Percentiles rank a stretch among this genome's conserved stretches.
phyloP scores from a whole-genome alignment of 2,888 invertebrate genomes.

The Argynnis bischoffii region DNA sequence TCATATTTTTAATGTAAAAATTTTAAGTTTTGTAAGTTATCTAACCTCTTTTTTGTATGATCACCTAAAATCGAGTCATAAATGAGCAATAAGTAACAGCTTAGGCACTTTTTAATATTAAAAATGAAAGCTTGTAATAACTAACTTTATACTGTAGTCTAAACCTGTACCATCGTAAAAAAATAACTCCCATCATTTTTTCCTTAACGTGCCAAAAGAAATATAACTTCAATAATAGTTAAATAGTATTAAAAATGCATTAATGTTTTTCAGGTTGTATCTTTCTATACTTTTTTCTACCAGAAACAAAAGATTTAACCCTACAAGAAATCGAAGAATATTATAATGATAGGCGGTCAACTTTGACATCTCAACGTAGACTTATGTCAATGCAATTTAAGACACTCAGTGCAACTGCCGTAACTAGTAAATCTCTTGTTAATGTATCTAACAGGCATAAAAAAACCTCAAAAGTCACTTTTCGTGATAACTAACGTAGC shows the following conservation, averaged over 20 bases:
- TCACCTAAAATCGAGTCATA: too few relatives aligned
- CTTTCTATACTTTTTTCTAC: constrained; percentile 81
- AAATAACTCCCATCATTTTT: too few relatives aligned
- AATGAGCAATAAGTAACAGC: too few relatives aligned
- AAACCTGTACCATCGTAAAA: too few relatives aligned
- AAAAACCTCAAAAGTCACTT: constrained; percentile 12
- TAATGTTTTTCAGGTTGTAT: constrained; percentile 59
- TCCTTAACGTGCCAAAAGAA: too few relatives aligned
- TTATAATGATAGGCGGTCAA: constrained; percentile 77
- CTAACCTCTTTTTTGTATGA: too few relatives aligned
- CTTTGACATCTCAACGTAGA: constrained; percentile 61
- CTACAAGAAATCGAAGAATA: constrained; percentile 86
- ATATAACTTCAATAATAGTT: too few relatives aligned
- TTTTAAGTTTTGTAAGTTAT: too few relatives aligned
- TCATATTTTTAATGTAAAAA: too few relatives aligned
- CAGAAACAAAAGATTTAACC: constrained; percentile 84
- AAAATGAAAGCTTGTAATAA: too few relatives aligned
- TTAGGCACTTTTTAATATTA: too few relatives aligned
- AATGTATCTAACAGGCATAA: constrained; percentile 31
- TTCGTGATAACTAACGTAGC: neutral
- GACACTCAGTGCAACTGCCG: constrained; percentile 18
- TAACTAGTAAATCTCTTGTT: constrained; percentile 32
- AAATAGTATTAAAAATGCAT: neutral
- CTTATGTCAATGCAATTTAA: constrained; percentile 46
- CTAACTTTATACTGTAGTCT: too few relatives aligned